A percentile compares a stretch with the other conserved stretches of the same genome.
phyloP scores from a whole-genome alignment of 1,140 invertebrate species.

The Propsilocerus akamusi region DNA sequence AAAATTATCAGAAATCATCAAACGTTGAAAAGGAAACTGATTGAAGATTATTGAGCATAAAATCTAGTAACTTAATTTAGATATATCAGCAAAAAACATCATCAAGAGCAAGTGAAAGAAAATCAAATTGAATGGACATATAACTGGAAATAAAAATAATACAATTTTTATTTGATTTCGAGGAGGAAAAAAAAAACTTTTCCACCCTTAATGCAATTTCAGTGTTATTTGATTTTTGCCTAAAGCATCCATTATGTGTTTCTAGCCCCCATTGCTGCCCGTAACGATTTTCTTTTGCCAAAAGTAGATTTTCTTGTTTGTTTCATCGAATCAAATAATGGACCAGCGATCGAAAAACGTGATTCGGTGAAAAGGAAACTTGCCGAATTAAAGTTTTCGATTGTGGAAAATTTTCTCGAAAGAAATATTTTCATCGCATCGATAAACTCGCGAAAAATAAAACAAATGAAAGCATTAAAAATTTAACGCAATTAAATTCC shows the following conservation, averaged over 20 bases:
- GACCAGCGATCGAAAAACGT: not conserved
- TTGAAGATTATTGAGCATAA: not conserved
- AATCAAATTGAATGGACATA: not conserved
- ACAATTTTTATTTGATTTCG: not conserved
- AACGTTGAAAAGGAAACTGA: not conserved
- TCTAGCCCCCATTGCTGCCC: not conserved
- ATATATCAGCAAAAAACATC: no score
- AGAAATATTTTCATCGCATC: not conserved
- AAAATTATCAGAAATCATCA: no score
- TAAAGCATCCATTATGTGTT: not conserved
- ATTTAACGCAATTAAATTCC: no score
- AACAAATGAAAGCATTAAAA: no score
- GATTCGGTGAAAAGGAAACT: no score
- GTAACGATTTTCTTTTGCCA: not conserved
- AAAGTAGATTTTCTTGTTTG: conserved; percentile 3
- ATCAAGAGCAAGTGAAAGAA: no score
- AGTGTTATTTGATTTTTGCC: conserved; percentile 2
- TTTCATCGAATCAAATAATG: not conserved
- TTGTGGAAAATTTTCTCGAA: no score
- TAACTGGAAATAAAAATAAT: not conserved
- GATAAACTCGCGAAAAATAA: not conserved
- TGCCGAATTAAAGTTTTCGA: no score
- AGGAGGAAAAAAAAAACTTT: not conserved
- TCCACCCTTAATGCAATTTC: not conserved
- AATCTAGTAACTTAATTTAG: no score